Base-by-base conservation (phyloP, 1,140 invertebrate genomes). In the Pygmarrhopalites habei region DNA sequence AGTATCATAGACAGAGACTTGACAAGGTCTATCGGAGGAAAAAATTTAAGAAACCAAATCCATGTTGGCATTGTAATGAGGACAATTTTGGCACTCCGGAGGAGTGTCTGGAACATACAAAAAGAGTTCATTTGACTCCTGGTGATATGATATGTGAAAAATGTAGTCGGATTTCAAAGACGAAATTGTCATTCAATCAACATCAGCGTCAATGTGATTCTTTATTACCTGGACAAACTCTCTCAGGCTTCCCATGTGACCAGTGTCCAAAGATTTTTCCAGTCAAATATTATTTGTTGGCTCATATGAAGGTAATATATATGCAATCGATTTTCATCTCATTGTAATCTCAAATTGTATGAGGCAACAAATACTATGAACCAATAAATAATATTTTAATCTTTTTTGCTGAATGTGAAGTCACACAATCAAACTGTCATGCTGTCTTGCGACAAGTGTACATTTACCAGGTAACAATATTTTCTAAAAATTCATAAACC, bases 1-100 rank as follows among this genome's bases (percentile, higher is more conserved):
- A n/a, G n/a, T n/a, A n/a, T n/a, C n/a, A n/a, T n/a, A n/a, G n/a
- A n/a, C n/a, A n/a, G n/a, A n/a, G n/a, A n/a, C n/a, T n/a, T n/a
- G n/a, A n/a, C n/a, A n/a, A n/a, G n/a, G n/a, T n/a, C n/a, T n/a
- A n/a, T n/a, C n/a, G n/a, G n/a, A n/a, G n/a, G n/a, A n/a, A n/a
- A 32, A 55, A 55, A 55, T 7, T 32, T 12, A 10, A 23, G 14
- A 4, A 28, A 4, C 7, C 51, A 4, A 55, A 55, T 21, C 51
- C 51, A 12, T 55, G 51, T 32, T 55, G 51, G 51, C 26, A 55
- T 32, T 55, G 51, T 32, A 55, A 12, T 10, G 12, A 29, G 21
- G 15, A 28, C 26, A n/a, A n/a, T n/a, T 55, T 55, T 28, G 14
- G 7, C 4, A 29, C 51, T 12, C 51, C 25, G 26, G 51, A 5